phyloP scores from a whole-genome alignment of 2,113 vertebrate genomes.

The Garra rufa region DNA sequence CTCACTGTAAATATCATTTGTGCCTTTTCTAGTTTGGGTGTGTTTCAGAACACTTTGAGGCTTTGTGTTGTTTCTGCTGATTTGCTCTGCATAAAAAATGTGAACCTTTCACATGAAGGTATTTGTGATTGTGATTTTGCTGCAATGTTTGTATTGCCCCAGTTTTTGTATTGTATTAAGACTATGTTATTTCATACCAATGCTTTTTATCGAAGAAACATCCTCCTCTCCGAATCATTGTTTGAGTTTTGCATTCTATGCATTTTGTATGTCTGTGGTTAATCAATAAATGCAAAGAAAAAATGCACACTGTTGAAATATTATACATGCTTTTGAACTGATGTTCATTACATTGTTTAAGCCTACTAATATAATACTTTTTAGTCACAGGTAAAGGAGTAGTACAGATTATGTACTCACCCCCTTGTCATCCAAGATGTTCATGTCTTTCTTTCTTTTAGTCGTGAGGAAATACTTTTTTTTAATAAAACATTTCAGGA shows the following conservation, averaged over 20 bases:
- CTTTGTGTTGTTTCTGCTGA: conserved; percentile 22
- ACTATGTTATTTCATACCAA: conserved; percentile 30
- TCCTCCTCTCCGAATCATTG: conserved; percentile 7
- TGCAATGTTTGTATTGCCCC: conserved; percentile 47
- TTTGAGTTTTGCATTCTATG: conserved; percentile 19
- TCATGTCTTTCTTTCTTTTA: too few relatives aligned
- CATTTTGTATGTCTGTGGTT: conserved; percentile 10
- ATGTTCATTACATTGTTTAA: not conserved
- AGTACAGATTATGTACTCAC: too few relatives aligned
- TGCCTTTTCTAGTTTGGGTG: conserved; percentile 44
- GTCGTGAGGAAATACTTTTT: too few relatives aligned
- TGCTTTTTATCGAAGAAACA: conserved; percentile 14
- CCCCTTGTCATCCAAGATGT: too few relatives aligned
- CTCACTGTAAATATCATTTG: conserved; percentile 54
- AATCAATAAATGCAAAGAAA: conserved; percentile 4
- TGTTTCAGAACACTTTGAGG: conserved; percentile 18
- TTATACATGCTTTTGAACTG: not conserved
- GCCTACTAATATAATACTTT: not conserved
- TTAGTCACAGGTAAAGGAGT: too few relatives aligned
- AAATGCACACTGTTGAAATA: not conserved
- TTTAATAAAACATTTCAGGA: too few relatives aligned
- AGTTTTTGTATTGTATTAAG: conserved; percentile 35
- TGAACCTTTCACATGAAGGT: conserved; percentile 11
- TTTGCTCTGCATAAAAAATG: conserved; percentile 21
- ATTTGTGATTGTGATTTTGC: conserved; percentile 50